These are phyloP conservation scores for Formica aserva DNA, from an alignment of 2,888 invertebrate genomes.

Conservation along the genomic window DNA sequence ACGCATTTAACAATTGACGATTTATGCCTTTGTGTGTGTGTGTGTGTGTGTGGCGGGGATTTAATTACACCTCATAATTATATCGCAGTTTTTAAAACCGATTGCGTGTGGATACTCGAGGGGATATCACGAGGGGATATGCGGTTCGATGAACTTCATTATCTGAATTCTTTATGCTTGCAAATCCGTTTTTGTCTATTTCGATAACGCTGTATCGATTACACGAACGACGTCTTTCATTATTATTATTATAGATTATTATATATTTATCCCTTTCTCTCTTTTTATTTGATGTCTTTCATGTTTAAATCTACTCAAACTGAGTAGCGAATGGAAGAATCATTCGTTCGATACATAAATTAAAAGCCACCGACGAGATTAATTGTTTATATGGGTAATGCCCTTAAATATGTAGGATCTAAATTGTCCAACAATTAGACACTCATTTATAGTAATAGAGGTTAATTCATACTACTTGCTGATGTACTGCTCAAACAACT, in stretches of 20 bases:
- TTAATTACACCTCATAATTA: conserved; percentile 14
- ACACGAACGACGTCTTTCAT: neutral
- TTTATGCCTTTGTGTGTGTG: neutral
- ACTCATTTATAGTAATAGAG: conserved; percentile 76
- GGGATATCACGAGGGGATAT: neutral
- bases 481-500: conserved; percentile 12
- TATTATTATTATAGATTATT: neutral
- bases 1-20: neutral
- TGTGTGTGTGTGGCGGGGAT: no score
- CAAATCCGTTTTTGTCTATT: conserved; percentile 56
- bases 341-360: conserved; percentile 59
- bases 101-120: neutral
- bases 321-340: conserved; percentile 29
- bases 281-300: neutral
- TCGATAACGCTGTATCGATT: conserved; percentile 61
- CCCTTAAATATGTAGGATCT: conserved; percentile 70
- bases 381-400: conserved; percentile 71
- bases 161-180: conserved; percentile 60
- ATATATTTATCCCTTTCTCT: neutral
- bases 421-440: conserved; percentile 80
- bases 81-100: neutral
- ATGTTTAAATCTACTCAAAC: conserved; percentile 18
- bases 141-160: conserved; percentile 64
- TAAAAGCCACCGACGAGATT: conserved; percentile 67
- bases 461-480: conserved; percentile 68